Evolutionary conservation across 2,113 vertebrate genomes (phyloP), one percentile per base, ranked within the genome.

Genomic region (Strigops habroptila): DNA sequence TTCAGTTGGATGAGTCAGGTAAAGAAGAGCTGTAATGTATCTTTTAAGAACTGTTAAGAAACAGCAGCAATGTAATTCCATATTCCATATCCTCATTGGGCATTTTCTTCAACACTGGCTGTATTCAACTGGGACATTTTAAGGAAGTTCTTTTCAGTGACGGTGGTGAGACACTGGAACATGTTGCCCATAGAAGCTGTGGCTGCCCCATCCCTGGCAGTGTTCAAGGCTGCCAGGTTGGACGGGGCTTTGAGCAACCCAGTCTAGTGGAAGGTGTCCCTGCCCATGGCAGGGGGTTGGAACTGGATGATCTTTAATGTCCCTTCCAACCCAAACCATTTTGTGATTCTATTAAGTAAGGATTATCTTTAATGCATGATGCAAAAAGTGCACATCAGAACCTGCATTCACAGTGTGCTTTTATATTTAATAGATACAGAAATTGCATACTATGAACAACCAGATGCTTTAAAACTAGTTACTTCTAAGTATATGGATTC

Each of bases 41-140:
- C 97, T 97, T 98, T 98, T 96, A 97, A 94, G 94, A 92, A 96
- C 84, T 96, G 98, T 98, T 98, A 98, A 98, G 98, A 98, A 99
- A 98, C 90, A 92, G 91, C 95, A 97, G 94, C 91, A 97, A 86
- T 89, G 93, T 75, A 94, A 90, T 80, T 96, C 68, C 93, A 94
- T 39, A 80, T 67, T 81, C 92, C 91, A 90, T 71, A 67, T 75
- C 68, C 86, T 90, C 89, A 37, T 25, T 88, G 75, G 49, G 74
- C 86, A 73, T 60, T 91, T 87, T 84, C 91, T 93, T 86, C 95
- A 93, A 49, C 63, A 65, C 23, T 84, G 53, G 73, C 48, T 63
- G 65, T 60, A 81, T 90, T 89, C 69, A 91, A 9, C 69, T 60
- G 76, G 44, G 85, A 84, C 46, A 60, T 59, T 35, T 59, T 59